These are phyloP conservation scores for Drosophila kanekoi DNA, from an alignment of 2,888 invertebrate species.

Conservation along the genomic window DNA sequence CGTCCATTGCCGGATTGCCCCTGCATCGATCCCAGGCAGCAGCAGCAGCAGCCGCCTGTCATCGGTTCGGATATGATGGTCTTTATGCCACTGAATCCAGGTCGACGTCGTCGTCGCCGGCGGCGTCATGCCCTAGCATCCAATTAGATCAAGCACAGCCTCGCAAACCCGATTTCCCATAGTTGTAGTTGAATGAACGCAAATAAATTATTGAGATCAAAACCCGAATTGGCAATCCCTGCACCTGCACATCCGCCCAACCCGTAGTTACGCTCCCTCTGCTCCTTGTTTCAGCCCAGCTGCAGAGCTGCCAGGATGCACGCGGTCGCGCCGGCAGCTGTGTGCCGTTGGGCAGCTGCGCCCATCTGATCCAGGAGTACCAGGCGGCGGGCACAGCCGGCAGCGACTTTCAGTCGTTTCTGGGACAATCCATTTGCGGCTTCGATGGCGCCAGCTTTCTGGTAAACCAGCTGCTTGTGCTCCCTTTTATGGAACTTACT, in stretches of 20 bases:
- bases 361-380: slow-evolving; percentile 84
- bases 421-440: slow-evolving; percentile 90
- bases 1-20: slow-evolving; percentile 82
- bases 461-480: slow-evolving; percentile 85
- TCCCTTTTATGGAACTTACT: background rate
- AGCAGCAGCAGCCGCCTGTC: slow-evolving; percentile 17
- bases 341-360: slow-evolving; percentile 86
- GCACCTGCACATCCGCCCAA: slow-evolving; percentile 13
- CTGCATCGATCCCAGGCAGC: slow-evolving; percentile 83
- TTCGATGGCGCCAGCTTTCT: slow-evolving; percentile 88
- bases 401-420: slow-evolving; percentile 84
- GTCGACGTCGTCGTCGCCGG: slow-evolving; percentile 63
- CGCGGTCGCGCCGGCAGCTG: slow-evolving; percentile 86
- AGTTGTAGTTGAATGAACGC: slow-evolving; percentile 36
- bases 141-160: slow-evolving; percentile 11
- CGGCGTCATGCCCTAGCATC: slow-evolving; percentile 40
- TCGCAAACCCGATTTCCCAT: background rate
- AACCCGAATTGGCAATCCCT: slow-evolving; percentile 51
- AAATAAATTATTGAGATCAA: slow-evolving; percentile 38
- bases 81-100: slow-evolving; percentile 68
- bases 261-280: slow-evolving; percentile 21
- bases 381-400: slow-evolving; percentile 69
- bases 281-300: slow-evolving; percentile 63
- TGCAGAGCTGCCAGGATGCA: slow-evolving; percentile 86
- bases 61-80: slow-evolving; percentile 77